phyloP scores from a whole-genome alignment of 2,888 invertebrate species.

The Pilophorus perplexus region DNA sequence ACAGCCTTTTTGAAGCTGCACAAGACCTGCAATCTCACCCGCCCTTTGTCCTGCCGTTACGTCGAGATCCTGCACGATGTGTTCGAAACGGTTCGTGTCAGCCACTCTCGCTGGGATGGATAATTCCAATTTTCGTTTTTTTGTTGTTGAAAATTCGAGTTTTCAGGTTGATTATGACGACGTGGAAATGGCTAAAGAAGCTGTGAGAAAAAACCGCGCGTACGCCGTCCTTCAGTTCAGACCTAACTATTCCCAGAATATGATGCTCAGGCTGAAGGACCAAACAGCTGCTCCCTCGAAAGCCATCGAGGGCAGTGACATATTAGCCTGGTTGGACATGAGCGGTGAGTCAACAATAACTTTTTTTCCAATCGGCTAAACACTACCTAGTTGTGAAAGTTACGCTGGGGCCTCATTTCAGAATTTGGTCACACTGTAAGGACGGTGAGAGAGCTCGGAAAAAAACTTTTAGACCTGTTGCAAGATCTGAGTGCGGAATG shows the following conservation, averaged over 20 bases:
- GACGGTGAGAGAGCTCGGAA: slow-evolving; percentile 40
- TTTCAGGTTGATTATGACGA: slow-evolving; percentile 18
- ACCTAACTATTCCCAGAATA: slow-evolving; percentile 44
- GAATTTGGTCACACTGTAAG: slow-evolving; percentile 41
- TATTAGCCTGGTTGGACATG: slow-evolving; percentile 43
- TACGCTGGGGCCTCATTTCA: not conserved
- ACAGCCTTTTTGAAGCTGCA: slow-evolving; percentile 7
- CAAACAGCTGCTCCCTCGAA: slow-evolving; percentile 32
- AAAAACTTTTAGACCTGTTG: slow-evolving; percentile 35
- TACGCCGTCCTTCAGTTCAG: slow-evolving; percentile 45
- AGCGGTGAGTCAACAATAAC: slow-evolving; percentile 30
- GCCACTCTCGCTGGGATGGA: too few relatives aligned
- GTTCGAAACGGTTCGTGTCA: slow-evolving; percentile 35
- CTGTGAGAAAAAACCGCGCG: slow-evolving; percentile 45
- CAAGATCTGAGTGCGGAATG: slow-evolving; percentile 44
- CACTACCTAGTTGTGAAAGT: too few relatives aligned
- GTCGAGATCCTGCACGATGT: slow-evolving; percentile 20
- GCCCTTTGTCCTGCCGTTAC: slow-evolving; percentile 44
- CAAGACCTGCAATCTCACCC: slow-evolving; percentile 29
- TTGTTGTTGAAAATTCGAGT: not conserved
- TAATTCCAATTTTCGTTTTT: not conserved
- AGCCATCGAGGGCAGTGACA: slow-evolving; percentile 38
- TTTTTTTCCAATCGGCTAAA: not conserved
- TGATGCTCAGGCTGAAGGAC: slow-evolving; percentile 41
- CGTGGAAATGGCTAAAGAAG: slow-evolving; percentile 43